Conservation (phyloP, 2,113 vertebrate genomes). For the Capreolus pygargus region DNA sequence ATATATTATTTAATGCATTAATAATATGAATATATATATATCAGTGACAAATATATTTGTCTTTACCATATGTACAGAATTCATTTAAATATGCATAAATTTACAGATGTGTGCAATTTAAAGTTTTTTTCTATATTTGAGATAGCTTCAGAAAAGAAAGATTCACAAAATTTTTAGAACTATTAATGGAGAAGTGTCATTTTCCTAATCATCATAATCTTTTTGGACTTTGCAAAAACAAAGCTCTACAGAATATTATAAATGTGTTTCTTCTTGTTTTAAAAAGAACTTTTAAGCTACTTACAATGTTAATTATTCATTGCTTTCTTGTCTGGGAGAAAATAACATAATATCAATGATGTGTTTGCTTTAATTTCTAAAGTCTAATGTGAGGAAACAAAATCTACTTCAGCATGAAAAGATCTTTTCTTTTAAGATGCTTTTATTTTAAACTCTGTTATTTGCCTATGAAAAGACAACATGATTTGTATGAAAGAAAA, state of each 20-base stretch:
- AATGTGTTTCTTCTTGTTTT: slow-evolving; percentile 51
- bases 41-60: neutral
- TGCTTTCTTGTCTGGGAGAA: slow-evolving; percentile 72
- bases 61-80: neutral
- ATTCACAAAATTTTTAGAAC: neutral
- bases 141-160: neutral
- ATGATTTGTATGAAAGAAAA: neutral
- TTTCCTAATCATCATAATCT: slow-evolving; percentile 55
- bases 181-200: neutral
- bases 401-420: slow-evolving; percentile 74
- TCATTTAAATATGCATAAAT: neutral
- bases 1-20: neutral
- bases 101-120: neutral
- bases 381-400: slow-evolving; percentile 73
- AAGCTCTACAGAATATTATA: neutral
- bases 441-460: slow-evolving; percentile 62
- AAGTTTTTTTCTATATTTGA: neutral
- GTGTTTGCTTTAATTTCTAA: slow-evolving; percentile 75
- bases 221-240: slow-evolving; percentile 55
- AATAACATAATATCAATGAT: slow-evolving; percentile 77
- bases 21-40: neutral
- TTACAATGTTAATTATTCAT: slow-evolving; percentile 70
- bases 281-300: slow-evolving; percentile 68
- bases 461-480: slow-evolving; percentile 35
- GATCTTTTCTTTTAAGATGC: slow-evolving; percentile 37